Evolutionary conservation across 2,797 vertebrate species (phyloP).

Genomic region (Coendou prehensilis): DNA sequence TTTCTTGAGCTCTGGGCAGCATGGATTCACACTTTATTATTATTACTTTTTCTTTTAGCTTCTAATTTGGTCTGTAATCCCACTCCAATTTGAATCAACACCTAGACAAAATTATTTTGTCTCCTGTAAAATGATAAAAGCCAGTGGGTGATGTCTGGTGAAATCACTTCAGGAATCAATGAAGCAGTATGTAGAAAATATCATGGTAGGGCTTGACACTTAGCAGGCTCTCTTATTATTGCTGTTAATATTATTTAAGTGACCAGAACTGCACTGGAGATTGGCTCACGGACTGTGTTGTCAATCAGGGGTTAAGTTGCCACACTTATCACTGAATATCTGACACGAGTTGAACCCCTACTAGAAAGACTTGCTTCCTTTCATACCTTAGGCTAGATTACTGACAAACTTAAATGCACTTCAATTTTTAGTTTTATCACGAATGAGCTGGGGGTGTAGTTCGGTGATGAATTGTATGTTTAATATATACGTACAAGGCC

Average conservation of each 20-base stretch:
- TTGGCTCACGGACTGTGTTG: neutral
- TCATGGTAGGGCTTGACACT: neutral
- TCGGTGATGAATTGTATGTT: neutral
- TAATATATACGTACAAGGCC: neutral
- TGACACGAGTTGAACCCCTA: neutral
- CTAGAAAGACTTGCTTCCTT: neutral
- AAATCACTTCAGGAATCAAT: neutral
- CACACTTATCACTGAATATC: neutral
- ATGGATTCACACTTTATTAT: conserved; percentile 1
- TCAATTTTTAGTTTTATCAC: neutral
- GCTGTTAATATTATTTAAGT: conserved; percentile 19
- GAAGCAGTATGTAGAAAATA: neutral
- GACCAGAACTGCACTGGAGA: neutral
- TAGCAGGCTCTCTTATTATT: conserved; percentile 3
- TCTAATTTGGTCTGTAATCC: neutral
- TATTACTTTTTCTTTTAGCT: neutral
- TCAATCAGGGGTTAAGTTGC: neutral
- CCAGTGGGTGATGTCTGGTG: neutral
- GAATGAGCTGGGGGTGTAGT: neutral
- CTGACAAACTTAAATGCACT: neutral
- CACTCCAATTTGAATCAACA: conserved; percentile 26
- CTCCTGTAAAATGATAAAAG: conserved; percentile 47
- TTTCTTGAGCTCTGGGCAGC: neutral
- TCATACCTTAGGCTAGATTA: neutral
- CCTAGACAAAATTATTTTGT: conserved; percentile 14